Evolutionary conservation across 2,113 vertebrate genomes (phyloP).

Genomic region (Sorex araneus): DNA sequence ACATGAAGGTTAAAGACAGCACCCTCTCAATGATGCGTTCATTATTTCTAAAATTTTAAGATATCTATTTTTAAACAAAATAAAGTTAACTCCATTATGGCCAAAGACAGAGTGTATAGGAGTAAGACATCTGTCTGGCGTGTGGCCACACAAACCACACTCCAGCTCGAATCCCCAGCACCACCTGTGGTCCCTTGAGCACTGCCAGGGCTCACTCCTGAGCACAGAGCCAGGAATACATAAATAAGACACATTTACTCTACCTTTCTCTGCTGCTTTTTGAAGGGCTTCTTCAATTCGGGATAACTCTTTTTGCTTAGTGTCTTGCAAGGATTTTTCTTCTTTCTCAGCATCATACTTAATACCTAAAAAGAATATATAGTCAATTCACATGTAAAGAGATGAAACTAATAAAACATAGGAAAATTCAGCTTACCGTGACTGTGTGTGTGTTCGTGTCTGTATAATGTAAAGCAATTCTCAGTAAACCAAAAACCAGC

Average conservation of each 20-base stretch:
- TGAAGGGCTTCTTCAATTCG: constrained; percentile 96
- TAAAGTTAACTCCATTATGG: too few relatives aligned
- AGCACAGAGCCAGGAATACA: too few relatives aligned
- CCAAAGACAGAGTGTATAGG: too few relatives aligned
- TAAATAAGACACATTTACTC: constrained; percentile 26
- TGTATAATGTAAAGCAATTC: not conserved
- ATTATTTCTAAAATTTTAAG: constrained; percentile 24
- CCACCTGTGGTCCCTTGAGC: too few relatives aligned
- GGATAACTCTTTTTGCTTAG: constrained; percentile 95
- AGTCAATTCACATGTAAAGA: constrained; percentile 65
- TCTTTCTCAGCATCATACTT: constrained; percentile 97
- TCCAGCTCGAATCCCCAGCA: too few relatives aligned
- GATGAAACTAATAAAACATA: constrained; percentile 29
- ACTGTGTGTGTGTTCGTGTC: not conserved
- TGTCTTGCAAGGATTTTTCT: constrained; percentile 94
- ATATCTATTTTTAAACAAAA: not conserved
- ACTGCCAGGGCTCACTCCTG: too few relatives aligned
- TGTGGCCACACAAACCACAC: too few relatives aligned
- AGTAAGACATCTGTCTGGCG: too few relatives aligned
- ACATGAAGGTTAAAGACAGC: constrained; percentile 26
- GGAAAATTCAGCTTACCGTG: constrained; percentile 33
- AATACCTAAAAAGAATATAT: constrained; percentile 88
- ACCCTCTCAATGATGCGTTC: not conserved
- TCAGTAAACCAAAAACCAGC: too few relatives aligned
- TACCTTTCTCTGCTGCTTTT: constrained; percentile 94